These are phyloP conservation scores for Alca torda DNA, from an alignment of 2,797 vertebrate species.

Conservation along the genomic window DNA sequence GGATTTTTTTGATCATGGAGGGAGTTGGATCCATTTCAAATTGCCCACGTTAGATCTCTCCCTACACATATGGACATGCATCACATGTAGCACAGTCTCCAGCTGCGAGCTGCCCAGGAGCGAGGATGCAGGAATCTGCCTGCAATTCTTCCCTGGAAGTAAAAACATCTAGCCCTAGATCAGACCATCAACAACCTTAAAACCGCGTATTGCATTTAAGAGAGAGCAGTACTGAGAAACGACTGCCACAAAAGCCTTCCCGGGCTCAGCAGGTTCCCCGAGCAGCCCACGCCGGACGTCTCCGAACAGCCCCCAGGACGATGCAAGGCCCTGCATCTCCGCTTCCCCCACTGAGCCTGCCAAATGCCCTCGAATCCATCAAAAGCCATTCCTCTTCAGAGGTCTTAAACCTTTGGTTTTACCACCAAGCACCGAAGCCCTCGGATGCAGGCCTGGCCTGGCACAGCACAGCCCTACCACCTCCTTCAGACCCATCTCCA, in stretches of 20 bases:
- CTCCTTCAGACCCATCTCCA: not conserved
- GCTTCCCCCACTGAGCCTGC: not conserved
- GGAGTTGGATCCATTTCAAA: not conserved
- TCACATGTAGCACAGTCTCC: not conserved
- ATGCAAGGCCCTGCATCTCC: not conserved
- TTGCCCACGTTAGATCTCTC: not conserved
- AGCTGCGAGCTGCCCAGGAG: not conserved
- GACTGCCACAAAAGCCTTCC: not conserved
- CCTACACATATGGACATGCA: no score
- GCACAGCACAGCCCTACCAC: not conserved
- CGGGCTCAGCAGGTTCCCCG: not conserved
- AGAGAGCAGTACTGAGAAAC: not conserved
- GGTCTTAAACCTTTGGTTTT: not conserved
- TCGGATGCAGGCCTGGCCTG: not conserved
- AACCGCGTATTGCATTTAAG: accelerated
- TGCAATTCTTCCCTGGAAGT: not conserved
- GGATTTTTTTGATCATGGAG: not conserved
- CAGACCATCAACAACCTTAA: not conserved
- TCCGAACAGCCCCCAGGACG: no score
- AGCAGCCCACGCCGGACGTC: not conserved
- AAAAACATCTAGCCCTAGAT: not conserved
- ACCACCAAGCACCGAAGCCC: not conserved
- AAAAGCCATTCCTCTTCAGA: not conserved
- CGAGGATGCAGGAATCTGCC: not conserved
- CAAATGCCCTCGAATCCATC: not conserved